phyloP scores from a whole-genome alignment of 2,113 vertebrate genomes.

The Spheniscus mendiculus region DNA sequence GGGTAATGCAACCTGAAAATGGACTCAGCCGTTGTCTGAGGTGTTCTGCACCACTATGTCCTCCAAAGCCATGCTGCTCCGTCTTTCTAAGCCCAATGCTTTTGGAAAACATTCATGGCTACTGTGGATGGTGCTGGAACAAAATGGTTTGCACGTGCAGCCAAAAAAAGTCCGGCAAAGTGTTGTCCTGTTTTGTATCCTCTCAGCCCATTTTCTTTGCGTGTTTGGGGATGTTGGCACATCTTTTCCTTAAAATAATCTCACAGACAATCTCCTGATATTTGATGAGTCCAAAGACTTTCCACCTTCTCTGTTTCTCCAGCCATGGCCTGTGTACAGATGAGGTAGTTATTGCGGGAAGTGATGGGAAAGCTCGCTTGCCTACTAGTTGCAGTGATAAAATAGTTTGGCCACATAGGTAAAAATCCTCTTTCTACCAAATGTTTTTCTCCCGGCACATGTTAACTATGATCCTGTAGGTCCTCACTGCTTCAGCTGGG shows the following conservation, averaged over 20 bases:
- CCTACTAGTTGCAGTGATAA: background rate
- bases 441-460: background rate
- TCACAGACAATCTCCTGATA: background rate
- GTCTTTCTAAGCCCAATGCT: background rate
- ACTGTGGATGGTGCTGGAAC: background rate
- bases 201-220: background rate
- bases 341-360: background rate
- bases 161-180: background rate
- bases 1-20: background rate
- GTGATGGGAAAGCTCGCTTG: background rate
- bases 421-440: background rate
- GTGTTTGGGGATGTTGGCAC: background rate
- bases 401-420: background rate
- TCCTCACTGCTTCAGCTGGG: background rate
- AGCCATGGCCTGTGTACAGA: background rate
- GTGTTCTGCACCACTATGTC: background rate
- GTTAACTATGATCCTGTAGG: background rate
- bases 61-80: fast-evolving
- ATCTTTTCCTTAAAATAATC: background rate
- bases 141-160: background rate
- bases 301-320: background rate
- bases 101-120: background rate
- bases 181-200: background rate
- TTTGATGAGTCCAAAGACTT: background rate
- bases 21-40: background rate